Evolutionary conservation across 2,113 vertebrate species (phyloP), one percentile per base, ranked within the genome.

Genomic region (Pheucticus melanocephalus): DNA sequence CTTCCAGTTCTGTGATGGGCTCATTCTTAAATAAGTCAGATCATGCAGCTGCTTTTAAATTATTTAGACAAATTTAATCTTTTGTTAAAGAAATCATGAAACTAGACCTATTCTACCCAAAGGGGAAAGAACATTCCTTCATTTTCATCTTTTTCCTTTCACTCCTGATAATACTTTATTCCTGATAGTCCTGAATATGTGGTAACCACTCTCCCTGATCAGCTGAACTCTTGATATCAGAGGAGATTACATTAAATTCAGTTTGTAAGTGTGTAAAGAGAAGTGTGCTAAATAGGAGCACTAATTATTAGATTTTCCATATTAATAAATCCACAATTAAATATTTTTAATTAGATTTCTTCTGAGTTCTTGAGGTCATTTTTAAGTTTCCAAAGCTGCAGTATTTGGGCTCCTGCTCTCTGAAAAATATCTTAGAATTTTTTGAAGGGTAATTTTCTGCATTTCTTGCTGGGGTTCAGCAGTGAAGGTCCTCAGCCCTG

Each of bases 391-490:
- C 3, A 18, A 68, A 85, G 21, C 33, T 51, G 33, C 40, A 63
- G 3, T 27, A 39, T 45, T 71, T 76, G 15, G 20, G 21, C 8
- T 14, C 15, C 20, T 42, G 25, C 7, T 56, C 5, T 37, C 31
- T 66, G 42, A 78, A 61, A 81, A 69, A 51, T 16, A 63, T 1
- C 20, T 61, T 57, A 6, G 7, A 5, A 1, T 35, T 50, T 68
- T n/a, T 51, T 45, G 44, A n/a, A 63, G 48, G 2, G 1, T 22
- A n/a, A 30, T 64, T 80, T 85, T 70, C 40, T 65, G 16, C 23
- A 39, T 70, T 19, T 57, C 7, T 63, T 63, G 31, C 16, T 1
- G 0, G 0, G 1, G 17, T 9, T 28, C 25, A 71, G 40, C 59
- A 50, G 15, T 5, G 57, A 63, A 47, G 10, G 12, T 68, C 14